Conservation (phyloP, 2,888 invertebrate species). For the Stramonita haemastoma region DNA sequence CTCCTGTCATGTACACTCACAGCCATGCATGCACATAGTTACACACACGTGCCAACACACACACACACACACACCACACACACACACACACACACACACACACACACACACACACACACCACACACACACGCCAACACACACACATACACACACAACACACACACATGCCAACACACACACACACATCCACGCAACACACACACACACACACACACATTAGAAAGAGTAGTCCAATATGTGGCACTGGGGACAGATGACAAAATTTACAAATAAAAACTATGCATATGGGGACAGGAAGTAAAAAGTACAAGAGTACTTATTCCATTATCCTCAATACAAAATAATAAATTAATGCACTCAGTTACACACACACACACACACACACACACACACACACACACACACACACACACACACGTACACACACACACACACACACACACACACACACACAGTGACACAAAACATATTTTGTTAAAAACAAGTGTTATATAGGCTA, state of each 20-base stretch:
- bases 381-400: too few species aligned
- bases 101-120: conserved; percentile 3
- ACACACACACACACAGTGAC: not conserved
- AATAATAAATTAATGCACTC: too few species aligned
- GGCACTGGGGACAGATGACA: too few species aligned
- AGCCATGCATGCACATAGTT: too few species aligned
- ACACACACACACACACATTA: conserved; percentile 9
- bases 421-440: conserved; percentile 15
- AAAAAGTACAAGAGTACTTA: too few species aligned
- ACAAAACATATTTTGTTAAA: not conserved
- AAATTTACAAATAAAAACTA: too few species aligned
- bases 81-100: not conserved
- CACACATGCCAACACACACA: not conserved
- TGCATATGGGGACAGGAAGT: too few species aligned
- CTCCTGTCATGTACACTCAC: not conserved
- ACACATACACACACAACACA: not conserved
- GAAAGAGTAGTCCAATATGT: too few species aligned
- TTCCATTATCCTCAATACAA: too few species aligned
- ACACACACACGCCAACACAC: conserved; percentile 14
- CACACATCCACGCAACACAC: conserved; percentile 10
- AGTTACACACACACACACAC: too few species aligned
- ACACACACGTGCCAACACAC: not conserved
- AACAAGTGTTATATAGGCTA: too few species aligned
- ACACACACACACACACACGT: not conserved
- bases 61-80: conserved; percentile 14